Evolutionary conservation across 2,797 vertebrate genomes (phyloP), one percentile per base, ranked within the genome.

Genomic region (Avahi laniger): DNA sequence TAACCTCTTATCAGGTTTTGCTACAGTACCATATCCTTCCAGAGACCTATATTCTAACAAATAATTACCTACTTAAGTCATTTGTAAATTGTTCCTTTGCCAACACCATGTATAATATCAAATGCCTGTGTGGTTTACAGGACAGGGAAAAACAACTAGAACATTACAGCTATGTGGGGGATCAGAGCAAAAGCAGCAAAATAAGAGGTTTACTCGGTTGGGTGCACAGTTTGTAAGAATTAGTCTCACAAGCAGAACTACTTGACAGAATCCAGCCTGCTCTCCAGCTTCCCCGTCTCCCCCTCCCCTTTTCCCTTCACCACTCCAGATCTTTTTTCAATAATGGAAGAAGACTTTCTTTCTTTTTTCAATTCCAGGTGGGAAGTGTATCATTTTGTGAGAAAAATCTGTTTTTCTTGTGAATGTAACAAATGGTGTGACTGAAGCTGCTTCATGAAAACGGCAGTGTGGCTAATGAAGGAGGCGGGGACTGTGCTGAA

Each of bases 341-440:
- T 90, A 96, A 96, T 57, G 65, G 52, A 59, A 57, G 94, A 97
- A 94, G 91, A 96, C 69, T 95, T 12, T 3, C 85, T 96, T 50
- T 50, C 70, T 75, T 84, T 94, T 57, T 95, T 78, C 59, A 88
- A 89, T 96, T 91, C 75, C 48, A 95, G 38, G 87, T 93, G 97
- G 79, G 67, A 91, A 93, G 97, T 97, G 24, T 87, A 69, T 96
- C 95, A 69, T 94, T 98, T 90, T 96, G 48, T 46, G 52, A 89
- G 91, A 97, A 96, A 98, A 92, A 97, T 82, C 73, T 97, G 89
- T 54, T 83, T 98, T 82, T 94, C 69, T 59, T 97, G 33, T 73
- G 92, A 98, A 50, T 96, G 85, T 63, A 83, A 97, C 73, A 98
- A 95, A 98, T 97, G 93, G 86, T 97, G 94, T 93, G 83, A 96